Evolutionary conservation across 2,113 vertebrate genomes (phyloP).

Genomic region (Ahaetulla prasina): DNA sequence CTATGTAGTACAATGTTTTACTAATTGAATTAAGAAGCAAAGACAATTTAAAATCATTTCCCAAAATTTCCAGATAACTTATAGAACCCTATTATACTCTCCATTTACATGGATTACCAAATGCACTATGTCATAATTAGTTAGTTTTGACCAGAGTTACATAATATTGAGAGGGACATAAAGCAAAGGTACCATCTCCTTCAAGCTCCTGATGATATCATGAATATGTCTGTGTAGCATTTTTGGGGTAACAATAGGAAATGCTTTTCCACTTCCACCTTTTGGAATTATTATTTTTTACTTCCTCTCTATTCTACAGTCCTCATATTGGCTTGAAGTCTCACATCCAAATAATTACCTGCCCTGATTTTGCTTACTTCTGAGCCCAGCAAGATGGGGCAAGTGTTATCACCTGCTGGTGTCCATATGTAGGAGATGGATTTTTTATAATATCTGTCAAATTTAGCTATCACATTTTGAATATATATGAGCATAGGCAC

Average conservation of each 20-base stretch:
- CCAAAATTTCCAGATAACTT: neutral
- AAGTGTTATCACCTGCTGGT: neutral
- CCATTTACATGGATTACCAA: neutral
- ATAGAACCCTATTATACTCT: neutral
- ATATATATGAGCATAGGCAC: neutral
- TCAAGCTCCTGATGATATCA: neutral
- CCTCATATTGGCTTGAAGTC: neutral
- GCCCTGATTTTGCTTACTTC: neutral
- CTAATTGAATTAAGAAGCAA: neutral
- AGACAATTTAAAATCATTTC: neutral
- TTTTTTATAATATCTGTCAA: fast-evolving
- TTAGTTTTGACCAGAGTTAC: neutral
- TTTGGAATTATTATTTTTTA: neutral
- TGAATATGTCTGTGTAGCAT: neutral
- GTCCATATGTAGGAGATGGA: neutral
- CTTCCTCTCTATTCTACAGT: neutral
- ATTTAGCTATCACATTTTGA: neutral
- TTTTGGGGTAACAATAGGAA: neutral
- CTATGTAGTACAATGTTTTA: neutral
- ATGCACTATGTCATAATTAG: neutral
- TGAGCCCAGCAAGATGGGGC: neutral
- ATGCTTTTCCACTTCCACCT: neutral
- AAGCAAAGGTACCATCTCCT: neutral
- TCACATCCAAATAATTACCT: neutral
- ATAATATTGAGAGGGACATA: neutral